phyloP scores from a whole-genome alignment of 2,888 invertebrate genomes.

The Opisthograptis luteolata region DNA sequence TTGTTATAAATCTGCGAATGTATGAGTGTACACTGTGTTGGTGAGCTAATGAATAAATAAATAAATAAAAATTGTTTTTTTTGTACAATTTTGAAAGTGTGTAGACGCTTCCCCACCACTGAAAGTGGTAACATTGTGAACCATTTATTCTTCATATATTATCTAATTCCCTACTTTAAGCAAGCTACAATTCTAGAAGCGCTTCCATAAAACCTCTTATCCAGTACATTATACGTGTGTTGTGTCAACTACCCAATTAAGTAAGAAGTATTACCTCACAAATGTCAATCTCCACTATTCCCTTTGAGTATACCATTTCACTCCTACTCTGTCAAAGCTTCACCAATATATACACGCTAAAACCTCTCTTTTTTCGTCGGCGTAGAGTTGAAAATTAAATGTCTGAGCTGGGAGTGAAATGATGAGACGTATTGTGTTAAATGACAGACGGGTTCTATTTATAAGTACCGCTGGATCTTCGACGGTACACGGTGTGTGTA shows the following conservation, averaged over 20 bases:
- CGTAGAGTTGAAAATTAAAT: background rate
- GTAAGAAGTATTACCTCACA: background rate
- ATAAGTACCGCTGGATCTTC: slow-evolving; percentile 16
- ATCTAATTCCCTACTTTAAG: too few relatives aligned
- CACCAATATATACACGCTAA: background rate
- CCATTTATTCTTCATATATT: too few relatives aligned
- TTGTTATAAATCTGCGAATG: too few relatives aligned
- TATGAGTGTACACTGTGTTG: too few relatives aligned
- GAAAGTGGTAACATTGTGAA: too few relatives aligned
- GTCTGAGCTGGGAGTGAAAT: background rate
- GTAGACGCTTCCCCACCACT: too few relatives aligned
- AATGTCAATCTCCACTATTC: background rate
- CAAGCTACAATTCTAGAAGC: too few relatives aligned
- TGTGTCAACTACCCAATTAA: background rate
- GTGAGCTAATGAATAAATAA: too few relatives aligned
- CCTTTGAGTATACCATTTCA: background rate
- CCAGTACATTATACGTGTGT: background rate
- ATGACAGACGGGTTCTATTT: slow-evolving; percentile 21
- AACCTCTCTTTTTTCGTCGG: background rate
- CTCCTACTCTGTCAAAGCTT: background rate
- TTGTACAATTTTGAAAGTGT: too few relatives aligned
- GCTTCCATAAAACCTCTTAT: too few relatives aligned
- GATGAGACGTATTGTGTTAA: slow-evolving; percentile 22
- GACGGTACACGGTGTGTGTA: slow-evolving; percentile 9
- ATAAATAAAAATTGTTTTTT: too few relatives aligned